Evolutionary conservation across 2,888 invertebrate genomes (phyloP), one percentile per base, ranked within the genome.

Genomic region (Dolichopus griseipennis): DNA sequence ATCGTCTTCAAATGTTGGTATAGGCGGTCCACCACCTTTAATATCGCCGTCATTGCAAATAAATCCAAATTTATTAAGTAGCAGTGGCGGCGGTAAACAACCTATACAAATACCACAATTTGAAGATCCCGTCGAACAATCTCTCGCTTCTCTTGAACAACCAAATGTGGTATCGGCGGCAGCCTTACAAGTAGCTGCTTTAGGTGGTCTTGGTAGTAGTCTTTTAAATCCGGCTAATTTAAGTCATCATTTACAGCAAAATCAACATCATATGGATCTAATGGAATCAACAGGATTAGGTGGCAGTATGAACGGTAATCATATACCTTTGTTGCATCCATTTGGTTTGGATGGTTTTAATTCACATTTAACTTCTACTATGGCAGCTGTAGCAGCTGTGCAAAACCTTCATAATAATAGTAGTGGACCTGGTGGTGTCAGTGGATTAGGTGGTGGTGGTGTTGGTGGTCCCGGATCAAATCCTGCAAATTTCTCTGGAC

Each of bases 111-210:
- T 80, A 67, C 79, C 79, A n/a, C 79, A 81, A 71, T 85, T 83
- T 76, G 86, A 88, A 69, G 89, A 90, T 79, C 89, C 89, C 22
- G 83, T 90, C 74, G 90, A 90, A 79, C 86, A 88, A 73, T 88
- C 89, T 67, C 82, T 90, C 74, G 89, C 89, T 65, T 88, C 86
- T 74, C 81, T 90, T 73, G 90, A 90, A 79, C 85, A 88, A 70
- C 86, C 86, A 69, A 76, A 69, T 80, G 82, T 22, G 65, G n/a
- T 72, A 69, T 6, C 72, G 72, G 68, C 76, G 75, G 10, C 75
- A 75, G 27, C 76, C 75, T 9, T 74, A 75, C 1, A 76, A 76
- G 68, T 75, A 75, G 64, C 74, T 74, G 27, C 73, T 70, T 52
- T 52, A 52, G 20, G 33, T 67, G 63, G 68, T 66, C 34, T 72